Evolutionary conservation across 2,113 vertebrate genomes (phyloP), one percentile per base, ranked within the genome.

Genomic region (Paradisaea rubra): DNA sequence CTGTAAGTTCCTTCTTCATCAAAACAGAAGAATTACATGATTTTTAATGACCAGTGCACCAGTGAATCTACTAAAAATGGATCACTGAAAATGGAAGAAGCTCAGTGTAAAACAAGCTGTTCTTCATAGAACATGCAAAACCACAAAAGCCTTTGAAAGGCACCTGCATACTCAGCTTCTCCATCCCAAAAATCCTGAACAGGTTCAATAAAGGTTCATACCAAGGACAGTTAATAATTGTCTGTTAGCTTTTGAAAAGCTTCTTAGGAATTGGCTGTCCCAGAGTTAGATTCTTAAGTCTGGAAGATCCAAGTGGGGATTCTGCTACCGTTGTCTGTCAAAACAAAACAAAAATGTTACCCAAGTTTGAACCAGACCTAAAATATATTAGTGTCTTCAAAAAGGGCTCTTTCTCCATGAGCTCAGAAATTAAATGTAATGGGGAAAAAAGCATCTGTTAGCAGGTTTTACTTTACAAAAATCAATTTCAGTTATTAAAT

Each of bases 251-350:
- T 88, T 96, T 94, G 72, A 98, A 98, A 86, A 98, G 97, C 87
- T 97, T 96, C 91, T 81, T 97, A 28, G 95, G 94, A 44, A 18
- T 37, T 25, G 91, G 25, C 15, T 56, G 79, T 77, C 85, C 94
- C 66, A 98, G 86, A 87, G 87, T 97, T 85, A 98, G 70, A 73
- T 94, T 97, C 86, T 63, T 81, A 53, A 98, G 74, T 80, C 45
- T 94, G 41, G 91, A 93, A 83, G 96, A 97, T 6, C 95, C 96
- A 73, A 98, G 96, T 8, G 98, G 98, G 22, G 98, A 98, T 8
- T 97, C 70, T 52, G 91, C 12, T 73, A 77, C 69, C 61, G 44
- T 54, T 82, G 84, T n/a, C 98, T 98, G 95, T 92, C 44, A 88
- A 94, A 93, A 79, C 68, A 23, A 86, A 54, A 94, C 45, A 15